A percentile compares a stretch with the other conserved stretches of the same genome.
Evolutionary conservation across 2,797 vertebrate species (phyloP).

Genomic region (Anomalospiza imberbis): DNA sequence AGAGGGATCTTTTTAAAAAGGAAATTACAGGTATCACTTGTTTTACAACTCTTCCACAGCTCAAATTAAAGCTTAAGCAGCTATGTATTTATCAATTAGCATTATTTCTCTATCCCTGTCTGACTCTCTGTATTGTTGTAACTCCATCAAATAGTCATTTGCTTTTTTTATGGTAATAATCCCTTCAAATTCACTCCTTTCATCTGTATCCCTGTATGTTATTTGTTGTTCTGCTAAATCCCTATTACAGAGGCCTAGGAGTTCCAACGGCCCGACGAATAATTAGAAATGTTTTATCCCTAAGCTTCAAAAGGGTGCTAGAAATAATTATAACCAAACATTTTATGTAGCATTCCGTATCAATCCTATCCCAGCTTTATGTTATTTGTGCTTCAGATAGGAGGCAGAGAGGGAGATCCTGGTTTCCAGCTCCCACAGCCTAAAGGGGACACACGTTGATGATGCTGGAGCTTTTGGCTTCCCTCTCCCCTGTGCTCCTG

Average conservation of each 20-base stretch:
- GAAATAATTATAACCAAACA: constrained; percentile 82
- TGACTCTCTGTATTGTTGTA: constrained; percentile 70
- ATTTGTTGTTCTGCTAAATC: constrained; percentile 78
- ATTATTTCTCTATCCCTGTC: constrained; percentile 68
- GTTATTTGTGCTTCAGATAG: constrained; percentile 66
- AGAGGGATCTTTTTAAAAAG: neutral
- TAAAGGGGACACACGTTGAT: constrained; percentile 25
- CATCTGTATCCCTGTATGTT: constrained; percentile 73
- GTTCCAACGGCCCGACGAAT: constrained; percentile 76
- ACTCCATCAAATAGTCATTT: constrained; percentile 76
- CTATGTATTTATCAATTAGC: constrained; percentile 72
- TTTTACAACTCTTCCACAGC: constrained; percentile 44
- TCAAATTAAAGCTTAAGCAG: constrained; percentile 68
- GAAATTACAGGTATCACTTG: constrained; percentile 65
- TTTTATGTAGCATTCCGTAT: constrained; percentile 71
- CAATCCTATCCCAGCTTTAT: constrained; percentile 64
- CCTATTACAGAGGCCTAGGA: constrained; percentile 71
- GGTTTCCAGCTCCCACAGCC: constrained; percentile 25
- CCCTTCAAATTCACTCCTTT: constrained; percentile 74
- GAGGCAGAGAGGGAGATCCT: constrained; percentile 35
- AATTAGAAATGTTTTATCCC: constrained; percentile 82
- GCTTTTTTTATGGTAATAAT: constrained; percentile 78
- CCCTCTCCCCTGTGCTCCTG: constrained; percentile 15
- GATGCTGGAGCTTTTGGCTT: constrained; percentile 1
- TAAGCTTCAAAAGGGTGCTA: constrained; percentile 79